These are phyloP conservation scores for Lingula anatina DNA, from an alignment of 2,888 invertebrate genomes.

Conservation along the genomic window DNA sequence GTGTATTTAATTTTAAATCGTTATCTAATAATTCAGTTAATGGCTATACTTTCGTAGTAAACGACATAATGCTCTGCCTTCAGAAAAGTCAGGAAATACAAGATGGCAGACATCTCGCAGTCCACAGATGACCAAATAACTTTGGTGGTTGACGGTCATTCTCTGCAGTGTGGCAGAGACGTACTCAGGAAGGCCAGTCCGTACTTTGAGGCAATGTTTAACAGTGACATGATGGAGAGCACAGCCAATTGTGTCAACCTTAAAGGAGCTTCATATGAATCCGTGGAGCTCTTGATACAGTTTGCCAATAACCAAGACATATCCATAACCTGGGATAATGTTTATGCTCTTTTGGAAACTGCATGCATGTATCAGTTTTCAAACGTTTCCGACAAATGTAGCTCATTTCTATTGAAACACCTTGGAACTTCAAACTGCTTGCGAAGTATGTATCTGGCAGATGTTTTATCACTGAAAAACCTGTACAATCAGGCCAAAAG, in stretches of 20 bases:
- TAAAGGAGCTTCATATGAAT: slow-evolving; percentile 4
- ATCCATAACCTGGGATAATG: slow-evolving; percentile 5
- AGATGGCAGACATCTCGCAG: no score
- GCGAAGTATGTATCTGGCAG: no score
- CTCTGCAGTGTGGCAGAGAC: slow-evolving; percentile 5
- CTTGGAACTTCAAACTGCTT: no score
- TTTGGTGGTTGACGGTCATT: no score
- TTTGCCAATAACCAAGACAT: slow-evolving; percentile 9
- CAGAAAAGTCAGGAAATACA: no score
- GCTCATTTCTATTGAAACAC: no score
- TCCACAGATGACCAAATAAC: no score
- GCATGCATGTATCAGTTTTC: slow-evolving; percentile 12
- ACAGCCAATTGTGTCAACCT: slow-evolving; percentile 7
- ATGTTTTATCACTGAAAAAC: no score
- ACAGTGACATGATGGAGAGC: slow-evolving; percentile 13
- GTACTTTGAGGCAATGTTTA: slow-evolving; percentile 15
- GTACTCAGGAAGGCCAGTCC: slow-evolving; percentile 8
- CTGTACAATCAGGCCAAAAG: background rate
- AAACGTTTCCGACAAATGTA: background rate
- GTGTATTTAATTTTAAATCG: no score
- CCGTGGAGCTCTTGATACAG: slow-evolving; percentile 7
- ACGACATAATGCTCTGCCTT: no score
- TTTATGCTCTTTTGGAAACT: slow-evolving; percentile 7
- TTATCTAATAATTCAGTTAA: no score
- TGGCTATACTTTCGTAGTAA: no score